Evolutionary conservation across 2,888 invertebrate genomes (phyloP), one percentile per base, ranked within the genome.

Genomic region (Stenodema calcarata): DNA sequence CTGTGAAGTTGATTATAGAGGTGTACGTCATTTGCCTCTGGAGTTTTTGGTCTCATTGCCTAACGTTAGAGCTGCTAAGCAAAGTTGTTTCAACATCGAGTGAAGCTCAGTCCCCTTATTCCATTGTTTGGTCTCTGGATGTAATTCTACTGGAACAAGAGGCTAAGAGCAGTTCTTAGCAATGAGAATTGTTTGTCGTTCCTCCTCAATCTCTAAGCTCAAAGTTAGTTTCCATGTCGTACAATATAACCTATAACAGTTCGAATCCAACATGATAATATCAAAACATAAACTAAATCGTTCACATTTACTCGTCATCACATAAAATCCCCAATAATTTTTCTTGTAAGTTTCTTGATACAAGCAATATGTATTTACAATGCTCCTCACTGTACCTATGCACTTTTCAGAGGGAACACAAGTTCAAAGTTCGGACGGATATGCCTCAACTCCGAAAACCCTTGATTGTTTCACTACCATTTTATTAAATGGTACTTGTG

Each of bases 301-400:
- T 35, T 73, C 73, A 73, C 73, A 73, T 73, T 73, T 35, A 73
- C 9, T 73, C 73, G 41, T 35, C 30, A 30, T 73, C 35, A 30
- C 30, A 30, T 73, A 12, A 73, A 73, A 62, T 62, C 62, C 62
- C 62, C 23, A 62, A 62, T 23, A 23, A 23, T 23, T 62, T 62
- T 23, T 50, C 18, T 75, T 35, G 35, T 35, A 35, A 41, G 30
- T 75, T 75, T 78, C 18, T 78, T 44, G 78, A 44, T 76, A 76
- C 78, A 78, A 78, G 78, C 78, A 44, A 30, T 41, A 44, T 42
- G 30, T 78, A 78, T 78, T 78, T 78, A 78, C 78, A 78, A 78
- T 41, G 78, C 78, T 44, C 78, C 41, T 44, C 27, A 73, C 16
- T 62, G 18, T 9, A 62, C 62, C 62, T 62, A 23, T 12, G 62